Evolutionary conservation across 2,888 invertebrate genomes (phyloP), one percentile per base, ranked within the genome.

Genomic region (Dolomedes plantarius): DNA sequence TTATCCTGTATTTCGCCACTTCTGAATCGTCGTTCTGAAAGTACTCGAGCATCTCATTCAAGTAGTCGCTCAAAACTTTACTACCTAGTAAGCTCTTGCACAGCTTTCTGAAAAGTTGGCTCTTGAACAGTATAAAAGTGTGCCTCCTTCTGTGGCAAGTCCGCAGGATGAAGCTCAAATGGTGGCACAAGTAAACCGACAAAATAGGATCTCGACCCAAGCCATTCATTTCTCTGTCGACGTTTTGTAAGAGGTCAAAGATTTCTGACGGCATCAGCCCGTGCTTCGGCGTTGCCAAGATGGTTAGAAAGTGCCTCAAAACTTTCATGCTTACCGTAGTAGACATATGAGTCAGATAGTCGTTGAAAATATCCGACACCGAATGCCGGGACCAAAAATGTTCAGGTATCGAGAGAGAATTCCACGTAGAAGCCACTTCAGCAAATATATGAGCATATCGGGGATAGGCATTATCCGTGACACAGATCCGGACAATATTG

Each of bases 201-300:
- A 56, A 23, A 19, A 71, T n/a, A 3, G 50, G 0, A 0, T 68
- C 36, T 0, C 67, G 32, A 31, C 32, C 32, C 6, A 67, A 46
- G 23, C n/a, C 64, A 16, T 83, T 28, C 36, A 36, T 29, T 27
- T 32, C 32, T 5, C 5, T 27, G 6, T 89, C 89, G 73, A 92
- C 91, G 28, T 91, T 88, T 3, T 91, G 91, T 32, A 92, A 88
- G 3, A 91, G 87, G 77, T 92, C 95, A 89, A 95, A 92, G 91
- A 96, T 94, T 92, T 97, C 97, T 1, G 95, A 94, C 90, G 96
- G 95, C 27, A 95, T 94, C 65, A 97, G 92, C 1, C 97, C 97
- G 90, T 95, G 94, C 27, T 83, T 83, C 1, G 75, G 29, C 5
- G 77, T 67, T 2, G 29, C 67, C 74, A 95, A 93, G 9, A 96